A percentile compares a stretch with the other conserved stretches of the same genome.
Conservation (phyloP, 1,140 invertebrate species). For the Littorina saxatilis region DNA sequence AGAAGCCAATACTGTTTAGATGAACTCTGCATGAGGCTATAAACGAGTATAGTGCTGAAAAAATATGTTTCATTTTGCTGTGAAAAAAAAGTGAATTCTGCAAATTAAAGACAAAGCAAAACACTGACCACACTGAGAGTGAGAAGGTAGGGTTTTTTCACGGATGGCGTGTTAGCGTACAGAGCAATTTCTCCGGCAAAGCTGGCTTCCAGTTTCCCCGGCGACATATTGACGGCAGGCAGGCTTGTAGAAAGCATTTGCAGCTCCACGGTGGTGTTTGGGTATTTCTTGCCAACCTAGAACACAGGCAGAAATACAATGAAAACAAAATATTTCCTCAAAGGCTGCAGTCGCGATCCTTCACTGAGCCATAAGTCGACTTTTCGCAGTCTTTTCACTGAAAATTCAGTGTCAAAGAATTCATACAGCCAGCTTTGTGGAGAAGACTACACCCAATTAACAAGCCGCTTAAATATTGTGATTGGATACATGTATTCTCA, state of each 20-base stretch:
- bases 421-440: too few relatives aligned
- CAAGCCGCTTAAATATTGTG: too few relatives aligned
- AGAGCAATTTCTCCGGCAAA: neutral
- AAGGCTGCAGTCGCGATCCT: too few relatives aligned
- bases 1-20: too few relatives aligned
- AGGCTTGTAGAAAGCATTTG: neutral
- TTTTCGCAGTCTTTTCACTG: too few relatives aligned
- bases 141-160: neutral
- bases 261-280: neutral
- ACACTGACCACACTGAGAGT: neutral
- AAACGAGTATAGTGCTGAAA: too few relatives aligned
- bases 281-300: neutral
- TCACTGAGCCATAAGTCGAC: neutral
- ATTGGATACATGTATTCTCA: too few relatives aligned
- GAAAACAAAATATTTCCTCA: neutral
- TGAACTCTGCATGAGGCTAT: too few relatives aligned
- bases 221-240: neutral
- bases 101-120: neutral
- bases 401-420: too few relatives aligned
- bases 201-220: neutral
- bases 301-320: neutral
- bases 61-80: neutral
- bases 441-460: too few relatives aligned
- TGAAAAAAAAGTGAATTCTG: neutral
- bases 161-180: neutral